Percentiles rank a stretch among this genome's conserved stretches.
phyloP scores from a whole-genome alignment of 2,113 vertebrate species.

The Callithrix jacchus region DNA sequence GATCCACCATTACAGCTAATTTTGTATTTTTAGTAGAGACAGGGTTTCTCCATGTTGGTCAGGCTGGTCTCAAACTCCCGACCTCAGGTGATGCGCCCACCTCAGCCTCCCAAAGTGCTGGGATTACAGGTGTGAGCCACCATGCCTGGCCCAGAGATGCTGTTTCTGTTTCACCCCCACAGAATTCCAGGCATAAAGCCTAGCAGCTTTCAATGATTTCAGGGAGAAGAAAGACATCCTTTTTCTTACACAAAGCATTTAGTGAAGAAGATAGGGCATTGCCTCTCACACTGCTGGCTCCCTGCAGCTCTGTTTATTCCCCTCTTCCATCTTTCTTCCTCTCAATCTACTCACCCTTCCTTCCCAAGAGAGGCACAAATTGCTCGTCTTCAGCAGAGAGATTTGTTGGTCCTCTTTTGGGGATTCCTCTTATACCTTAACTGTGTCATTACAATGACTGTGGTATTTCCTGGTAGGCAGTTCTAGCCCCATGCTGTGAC shows the following conservation, averaged over 20 bases:
- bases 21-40: no score
- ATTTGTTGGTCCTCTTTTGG: neutral
- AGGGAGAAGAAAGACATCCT: neutral
- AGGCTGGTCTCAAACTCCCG: no score
- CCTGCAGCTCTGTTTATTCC: neutral
- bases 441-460: neutral
- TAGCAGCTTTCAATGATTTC: neutral
- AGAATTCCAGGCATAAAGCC: neutral
- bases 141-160: neutral
- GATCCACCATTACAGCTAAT: no score
- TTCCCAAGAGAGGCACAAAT: neutral
- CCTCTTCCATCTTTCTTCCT: neutral
- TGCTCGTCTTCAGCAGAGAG: neutral
- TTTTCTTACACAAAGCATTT: neutral
- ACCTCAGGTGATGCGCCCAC: no score
- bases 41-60: no score
- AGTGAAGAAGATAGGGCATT: neutral
- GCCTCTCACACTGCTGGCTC: neutral
- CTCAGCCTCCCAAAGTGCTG: no score
- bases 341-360: neutral
- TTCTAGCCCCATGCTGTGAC: neutral
- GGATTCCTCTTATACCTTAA: neutral
- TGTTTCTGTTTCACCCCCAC: neutral
- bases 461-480: rapidly evolving
- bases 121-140: no score